phyloP scores from a whole-genome alignment of 2,797 vertebrate genomes.

The Syncerus caffer region DNA sequence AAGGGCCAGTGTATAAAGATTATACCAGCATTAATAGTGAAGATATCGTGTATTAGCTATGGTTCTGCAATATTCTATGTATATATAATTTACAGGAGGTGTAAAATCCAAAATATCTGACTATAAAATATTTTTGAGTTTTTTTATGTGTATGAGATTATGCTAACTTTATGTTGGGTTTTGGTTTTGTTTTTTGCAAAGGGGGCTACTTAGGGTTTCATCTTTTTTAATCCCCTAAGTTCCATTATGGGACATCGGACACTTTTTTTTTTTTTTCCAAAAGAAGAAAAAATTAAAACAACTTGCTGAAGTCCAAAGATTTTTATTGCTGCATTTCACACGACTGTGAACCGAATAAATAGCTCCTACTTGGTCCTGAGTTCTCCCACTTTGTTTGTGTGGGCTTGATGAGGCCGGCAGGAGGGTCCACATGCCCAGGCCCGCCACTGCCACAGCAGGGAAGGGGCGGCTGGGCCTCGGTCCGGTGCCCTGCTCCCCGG shows the following conservation, averaged over 20 bases:
- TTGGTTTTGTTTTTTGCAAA: background rate
- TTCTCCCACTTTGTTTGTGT: constrained; percentile 84
- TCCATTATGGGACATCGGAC: constrained; percentile 86
- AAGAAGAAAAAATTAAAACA: constrained; percentile 84
- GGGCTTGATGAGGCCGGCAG: constrained; percentile 59
- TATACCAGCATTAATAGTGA: constrained; percentile 97
- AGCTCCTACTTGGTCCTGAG: constrained; percentile 90
- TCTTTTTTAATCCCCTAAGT: constrained; percentile 83
- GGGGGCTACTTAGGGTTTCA: constrained; percentile 79
- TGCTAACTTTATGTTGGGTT: constrained; percentile 76
- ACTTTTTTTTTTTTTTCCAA: constrained; percentile 85
- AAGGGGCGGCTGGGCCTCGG: background rate
- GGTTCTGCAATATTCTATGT: constrained; percentile 96
- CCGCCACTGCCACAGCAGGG: rapidly evolving
- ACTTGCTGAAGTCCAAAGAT: constrained; percentile 98
- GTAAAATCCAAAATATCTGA: constrained; percentile 86
- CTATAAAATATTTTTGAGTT: constrained; percentile 85
- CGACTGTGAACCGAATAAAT: constrained; percentile 96
- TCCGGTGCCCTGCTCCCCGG: background rate
- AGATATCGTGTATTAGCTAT: constrained; percentile 86
- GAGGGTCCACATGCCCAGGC: background rate
- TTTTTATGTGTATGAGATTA: constrained; percentile 80
- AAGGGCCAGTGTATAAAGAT: constrained; percentile 96
- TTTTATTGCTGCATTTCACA: constrained; percentile 99
- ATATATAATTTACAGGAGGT: constrained; percentile 88